Evolutionary conservation across 2,888 invertebrate genomes (phyloP).

Genomic region (Argyresthia goedartella): DNA sequence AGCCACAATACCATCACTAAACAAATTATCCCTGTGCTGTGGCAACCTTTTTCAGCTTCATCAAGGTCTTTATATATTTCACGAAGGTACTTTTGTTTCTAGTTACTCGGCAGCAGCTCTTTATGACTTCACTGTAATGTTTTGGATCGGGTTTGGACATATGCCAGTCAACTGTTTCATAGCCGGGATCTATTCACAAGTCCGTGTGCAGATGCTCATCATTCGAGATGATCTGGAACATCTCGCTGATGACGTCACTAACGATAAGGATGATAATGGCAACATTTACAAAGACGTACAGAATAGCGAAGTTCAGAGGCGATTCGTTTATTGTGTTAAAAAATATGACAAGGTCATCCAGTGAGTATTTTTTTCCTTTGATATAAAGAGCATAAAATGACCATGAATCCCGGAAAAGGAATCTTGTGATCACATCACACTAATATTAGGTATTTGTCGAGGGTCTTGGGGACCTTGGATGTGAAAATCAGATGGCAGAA

Average conservation of each 20-base stretch:
- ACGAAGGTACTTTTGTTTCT: neutral
- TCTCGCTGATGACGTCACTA: neutral
- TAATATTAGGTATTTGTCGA: no score
- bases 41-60: no score
- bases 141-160: constrained; percentile 8
- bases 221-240: constrained; percentile 3
- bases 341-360: constrained; percentile 6
- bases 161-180: constrained; percentile 7
- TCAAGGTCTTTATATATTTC: neutral
- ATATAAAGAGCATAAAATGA: neutral
- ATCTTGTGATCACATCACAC: no score
- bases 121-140: constrained; percentile 4
- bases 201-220: constrained; percentile 3
- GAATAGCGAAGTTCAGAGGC: neutral
- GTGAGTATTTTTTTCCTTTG: neutral
- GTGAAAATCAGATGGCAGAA: no score
- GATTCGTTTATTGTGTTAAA: constrained; percentile 4
- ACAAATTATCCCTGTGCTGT: no score
- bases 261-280: neutral
- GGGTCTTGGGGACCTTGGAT: no score
- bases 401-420: no score
- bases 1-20: no score
- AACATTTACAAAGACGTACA: neutral
- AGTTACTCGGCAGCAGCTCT: constrained; percentile 2
- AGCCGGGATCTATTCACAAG: constrained; percentile 7